phyloP scores from a whole-genome alignment of 2,888 invertebrate species.

The Antheraea yamamai region DNA sequence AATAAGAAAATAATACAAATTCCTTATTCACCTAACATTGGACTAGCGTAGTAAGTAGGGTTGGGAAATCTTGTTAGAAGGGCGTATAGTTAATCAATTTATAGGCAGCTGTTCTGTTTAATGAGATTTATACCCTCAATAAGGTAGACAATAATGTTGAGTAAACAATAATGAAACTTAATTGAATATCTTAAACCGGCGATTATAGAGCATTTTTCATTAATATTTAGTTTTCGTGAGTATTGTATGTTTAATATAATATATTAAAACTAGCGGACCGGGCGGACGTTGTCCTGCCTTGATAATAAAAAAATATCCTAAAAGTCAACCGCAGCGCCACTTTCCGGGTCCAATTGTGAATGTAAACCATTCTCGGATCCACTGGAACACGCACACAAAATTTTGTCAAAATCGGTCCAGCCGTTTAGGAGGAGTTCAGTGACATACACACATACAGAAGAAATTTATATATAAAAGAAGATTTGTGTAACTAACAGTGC shows the following conservation, averaged over 20 bases:
- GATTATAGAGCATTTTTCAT: neutral
- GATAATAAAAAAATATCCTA: no score
- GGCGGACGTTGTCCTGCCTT: no score
- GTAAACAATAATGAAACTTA: neutral
- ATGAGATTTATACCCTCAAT: slow-evolving; percentile 8
- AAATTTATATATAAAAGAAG: no score
- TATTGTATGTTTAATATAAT: neutral
- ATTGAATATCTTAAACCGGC: neutral
- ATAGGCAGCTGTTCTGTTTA: slow-evolving; percentile 9
- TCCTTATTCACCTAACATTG: neutral
- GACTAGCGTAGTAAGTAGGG: neutral
- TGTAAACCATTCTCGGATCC: no score
- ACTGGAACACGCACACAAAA: no score
- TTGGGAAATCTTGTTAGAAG: slow-evolving; percentile 8
- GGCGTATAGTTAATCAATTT: slow-evolving; percentile 11
- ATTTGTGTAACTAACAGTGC: neutral
- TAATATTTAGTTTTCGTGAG: neutral
- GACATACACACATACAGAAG: no score
- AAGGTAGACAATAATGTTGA: slow-evolving; percentile 1
- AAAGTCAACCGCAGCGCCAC: no score
- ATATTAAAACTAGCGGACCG: no score
- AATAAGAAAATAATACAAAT: neutral
- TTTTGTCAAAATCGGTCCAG: no score
- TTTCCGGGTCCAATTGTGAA: no score
- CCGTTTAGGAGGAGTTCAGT: no score